Conservation (phyloP, 2,888 invertebrate species). For the Rhagonycha lutea region DNA sequence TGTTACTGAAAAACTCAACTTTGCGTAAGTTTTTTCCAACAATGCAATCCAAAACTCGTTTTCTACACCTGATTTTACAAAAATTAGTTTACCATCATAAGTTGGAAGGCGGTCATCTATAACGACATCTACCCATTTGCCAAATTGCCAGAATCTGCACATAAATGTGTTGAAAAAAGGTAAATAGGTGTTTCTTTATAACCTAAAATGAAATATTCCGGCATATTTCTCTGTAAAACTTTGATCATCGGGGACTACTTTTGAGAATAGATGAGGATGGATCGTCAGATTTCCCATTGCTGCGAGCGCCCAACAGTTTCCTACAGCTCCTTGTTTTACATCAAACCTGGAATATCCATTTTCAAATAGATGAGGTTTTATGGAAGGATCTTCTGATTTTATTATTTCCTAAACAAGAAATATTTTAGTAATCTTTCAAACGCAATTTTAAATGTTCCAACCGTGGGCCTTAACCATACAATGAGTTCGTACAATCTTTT, state of each 20-base stretch:
- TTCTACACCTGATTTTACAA: constrained; percentile 82
- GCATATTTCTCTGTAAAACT: constrained; percentile 91
- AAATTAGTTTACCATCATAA: constrained; percentile 79
- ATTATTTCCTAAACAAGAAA: constrained; percentile 74
- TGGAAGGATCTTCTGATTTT: constrained; percentile 77
- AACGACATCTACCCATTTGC: constrained; percentile 90
- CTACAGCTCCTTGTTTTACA: constrained; percentile 95
- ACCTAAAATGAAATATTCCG: constrained; percentile 94
- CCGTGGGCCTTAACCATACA: constrained; percentile 91
- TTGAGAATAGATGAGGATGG: constrained; percentile 83
- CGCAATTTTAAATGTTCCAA: constrained; percentile 55
- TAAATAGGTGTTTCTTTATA: constrained; percentile 17
- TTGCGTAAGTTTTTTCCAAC: constrained; percentile 94
- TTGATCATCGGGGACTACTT: constrained; percentile 96
- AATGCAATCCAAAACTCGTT: constrained; percentile 97
- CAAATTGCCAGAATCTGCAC: constrained; percentile 91
- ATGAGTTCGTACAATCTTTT: constrained; percentile 80
- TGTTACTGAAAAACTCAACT: constrained; percentile 57
- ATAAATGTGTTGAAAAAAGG: neutral
- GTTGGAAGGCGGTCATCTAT: constrained; percentile 92
- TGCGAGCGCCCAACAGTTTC: constrained; percentile 96
- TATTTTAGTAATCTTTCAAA: neutral
- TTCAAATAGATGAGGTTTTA: constrained; percentile 62
- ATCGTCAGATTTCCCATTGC: constrained; percentile 94
- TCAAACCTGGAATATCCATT: constrained; percentile 97